Conservation (phyloP, 2,888 invertebrate species). For the Prosopocoilus inquinatus region DNA sequence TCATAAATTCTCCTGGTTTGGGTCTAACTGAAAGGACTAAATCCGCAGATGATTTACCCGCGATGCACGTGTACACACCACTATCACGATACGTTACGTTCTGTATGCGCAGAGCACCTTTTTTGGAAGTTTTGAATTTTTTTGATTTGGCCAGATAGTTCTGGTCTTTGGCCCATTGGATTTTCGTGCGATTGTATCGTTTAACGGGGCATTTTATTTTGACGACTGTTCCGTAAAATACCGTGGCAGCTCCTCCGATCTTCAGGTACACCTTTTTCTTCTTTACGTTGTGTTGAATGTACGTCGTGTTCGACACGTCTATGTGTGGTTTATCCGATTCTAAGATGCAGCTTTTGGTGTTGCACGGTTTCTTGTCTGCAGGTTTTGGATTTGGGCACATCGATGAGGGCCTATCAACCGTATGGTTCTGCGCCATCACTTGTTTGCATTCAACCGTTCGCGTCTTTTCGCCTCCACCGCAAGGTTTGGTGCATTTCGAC, state of each 20-base stretch:
- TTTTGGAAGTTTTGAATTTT: slow-evolving; percentile 85
- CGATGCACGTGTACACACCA: slow-evolving; percentile 83
- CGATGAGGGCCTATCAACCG: slow-evolving; percentile 72
- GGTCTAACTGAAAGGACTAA: slow-evolving; percentile 78
- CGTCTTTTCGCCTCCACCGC: slow-evolving; percentile 87
- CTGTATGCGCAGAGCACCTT: slow-evolving; percentile 84
- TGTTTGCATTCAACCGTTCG: slow-evolving; percentile 87
- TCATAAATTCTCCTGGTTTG: slow-evolving; percentile 73
- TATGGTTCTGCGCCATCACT: slow-evolving; percentile 89
- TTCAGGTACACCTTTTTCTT: slow-evolving; percentile 81
- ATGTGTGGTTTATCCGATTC: slow-evolving; percentile 73
- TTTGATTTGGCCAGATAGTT: slow-evolving; percentile 73
- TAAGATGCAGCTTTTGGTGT: slow-evolving; percentile 74
- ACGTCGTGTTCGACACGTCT: slow-evolving; percentile 76
- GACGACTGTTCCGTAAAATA: slow-evolving; percentile 87
- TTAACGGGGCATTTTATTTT: slow-evolving; percentile 94
- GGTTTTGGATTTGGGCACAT: slow-evolving; percentile 77
- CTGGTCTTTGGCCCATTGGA: slow-evolving; percentile 88
- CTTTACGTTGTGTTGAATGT: slow-evolving; percentile 79
- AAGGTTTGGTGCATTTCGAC: slow-evolving; percentile 91
- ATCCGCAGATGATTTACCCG: slow-evolving; percentile 78
- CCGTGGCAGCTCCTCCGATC: slow-evolving; percentile 86
- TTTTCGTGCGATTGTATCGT: slow-evolving; percentile 76
- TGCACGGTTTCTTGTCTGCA: slow-evolving; percentile 78
- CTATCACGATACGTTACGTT: slow-evolving; percentile 75